These are phyloP conservation scores for Campylorhamphus procurvoides DNA, from an alignment of 2,113 vertebrate genomes.

Conservation along the genomic window DNA sequence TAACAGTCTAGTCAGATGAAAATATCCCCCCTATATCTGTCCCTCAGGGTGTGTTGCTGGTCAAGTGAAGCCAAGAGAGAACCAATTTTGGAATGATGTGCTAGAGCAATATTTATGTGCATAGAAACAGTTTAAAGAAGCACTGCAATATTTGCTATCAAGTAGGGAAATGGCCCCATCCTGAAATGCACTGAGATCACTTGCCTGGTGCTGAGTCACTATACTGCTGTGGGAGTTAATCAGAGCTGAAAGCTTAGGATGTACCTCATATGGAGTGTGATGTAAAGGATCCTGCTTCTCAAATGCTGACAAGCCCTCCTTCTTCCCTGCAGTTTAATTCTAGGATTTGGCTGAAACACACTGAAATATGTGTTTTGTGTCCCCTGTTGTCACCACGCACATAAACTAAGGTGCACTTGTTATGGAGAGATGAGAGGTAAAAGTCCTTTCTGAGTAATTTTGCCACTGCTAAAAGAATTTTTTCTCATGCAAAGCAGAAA, in stretches of 20 bases:
- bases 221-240: not conserved
- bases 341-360: not conserved
- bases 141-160: not conserved
- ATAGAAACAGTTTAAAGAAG: not conserved
- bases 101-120: not conserved
- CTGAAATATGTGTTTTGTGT: not conserved
- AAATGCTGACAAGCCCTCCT: not conserved
- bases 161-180: not conserved
- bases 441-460: not conserved
- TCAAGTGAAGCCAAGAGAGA: not conserved
- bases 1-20: not conserved
- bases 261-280: not conserved
- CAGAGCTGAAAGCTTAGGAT: not conserved
- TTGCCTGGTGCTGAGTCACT: not conserved
- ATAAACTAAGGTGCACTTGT: not conserved
- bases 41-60: not conserved
- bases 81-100: not conserved
- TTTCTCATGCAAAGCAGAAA: not conserved
- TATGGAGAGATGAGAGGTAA: not conserved
- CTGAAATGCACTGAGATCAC: not conserved
- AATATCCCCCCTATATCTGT: conserved; percentile 6
- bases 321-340: not conserved
- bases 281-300: not conserved
- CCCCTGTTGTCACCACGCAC: not conserved
- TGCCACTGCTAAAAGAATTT: not conserved